A percentile compares a stretch with the other conserved stretches of the same genome.
phyloP scores from a whole-genome alignment of 2,113 vertebrate species.

The Chaetodon trifascialis region DNA sequence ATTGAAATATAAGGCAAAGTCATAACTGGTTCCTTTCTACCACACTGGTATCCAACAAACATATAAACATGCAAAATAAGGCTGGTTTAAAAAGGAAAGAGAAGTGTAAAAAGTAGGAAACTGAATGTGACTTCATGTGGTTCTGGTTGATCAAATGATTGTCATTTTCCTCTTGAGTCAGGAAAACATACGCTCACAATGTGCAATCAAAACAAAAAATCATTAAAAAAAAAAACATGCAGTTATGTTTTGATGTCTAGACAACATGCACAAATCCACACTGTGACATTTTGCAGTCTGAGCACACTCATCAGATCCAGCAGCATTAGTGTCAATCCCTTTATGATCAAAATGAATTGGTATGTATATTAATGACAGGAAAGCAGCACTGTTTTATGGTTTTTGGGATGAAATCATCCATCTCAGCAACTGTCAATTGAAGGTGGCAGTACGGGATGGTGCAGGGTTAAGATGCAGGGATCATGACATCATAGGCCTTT shows the following conservation, averaged over 20 bases:
- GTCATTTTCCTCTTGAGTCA: constrained; percentile 18
- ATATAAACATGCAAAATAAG: background rate
- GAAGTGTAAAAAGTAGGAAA: background rate
- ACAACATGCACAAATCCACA: constrained; percentile 17
- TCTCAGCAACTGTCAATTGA: too few relatives aligned
- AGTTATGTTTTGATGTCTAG: constrained; percentile 11
- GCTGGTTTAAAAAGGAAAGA: background rate
- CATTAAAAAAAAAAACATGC: constrained; percentile 9
- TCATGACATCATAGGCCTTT: background rate
- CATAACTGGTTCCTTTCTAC: background rate
- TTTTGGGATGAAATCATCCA: background rate
- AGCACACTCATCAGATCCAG: constrained; percentile 10
- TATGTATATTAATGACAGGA: background rate
- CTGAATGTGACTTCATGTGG: background rate
- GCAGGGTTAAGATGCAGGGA: background rate
- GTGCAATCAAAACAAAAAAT: background rate
- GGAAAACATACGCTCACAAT: constrained; percentile 27
- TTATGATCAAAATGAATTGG: background rate
- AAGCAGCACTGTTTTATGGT: background rate
- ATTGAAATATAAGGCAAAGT: constrained; percentile 26
- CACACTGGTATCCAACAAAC: background rate
- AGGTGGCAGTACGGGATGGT: background rate
- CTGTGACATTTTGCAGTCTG: constrained; percentile 6
- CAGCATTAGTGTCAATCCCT: background rate
- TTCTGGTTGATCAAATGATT: constrained; percentile 26